Base-by-base conservation (phyloP, 2,113 vertebrate species). In the Saccopteryx bilineata region DNA sequence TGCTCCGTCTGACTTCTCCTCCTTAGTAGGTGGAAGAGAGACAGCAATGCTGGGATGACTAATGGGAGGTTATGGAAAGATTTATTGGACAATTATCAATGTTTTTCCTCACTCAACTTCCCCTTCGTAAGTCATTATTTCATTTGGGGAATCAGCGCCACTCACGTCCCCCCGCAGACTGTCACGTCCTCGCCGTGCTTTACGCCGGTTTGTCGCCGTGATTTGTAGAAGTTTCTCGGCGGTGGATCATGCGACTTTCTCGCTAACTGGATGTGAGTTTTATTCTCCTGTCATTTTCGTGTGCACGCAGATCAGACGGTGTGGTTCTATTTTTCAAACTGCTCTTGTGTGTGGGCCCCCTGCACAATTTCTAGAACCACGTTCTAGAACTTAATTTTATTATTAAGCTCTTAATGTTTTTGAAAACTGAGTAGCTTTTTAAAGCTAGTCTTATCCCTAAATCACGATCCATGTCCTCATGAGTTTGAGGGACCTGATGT, bases 71-170 rank as follows among this genome's bases (percentile, higher is more conserved):
- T 33, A 46, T 58, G 68, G 94, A 75, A 94, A 97, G 97, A 97
- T 97, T 97, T 97, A 97, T 94, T 96, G 95, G 87, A 94, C 82
- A 94, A 95, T 97, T 96, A 94, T 72, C 94, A 80, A 13, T 97
- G 97, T 97, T 96, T 95, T 96, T 68, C 89, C 93, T 97, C 90
- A 80, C 89, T 97, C 89, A 24, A 28, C 87, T 96, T 87, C 91
- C 85, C 94, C 87, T 93, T 90, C 75, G 92, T 87, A 81, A 93
- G 92, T 72, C 95, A 85, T 96, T 81, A 93, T 96, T 96, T 96
- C 97, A 96, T 93, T 95, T 81, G 93, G 91, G 96, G 79, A 94
- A 5, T 60, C 75, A 84, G 65, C 68, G 26, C 76, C 78, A 28
- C 66, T 85, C 76, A 52, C 0, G 26, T 90, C 31, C 3, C 69